Conservation (phyloP, 2,797 vertebrate species). For the Neosilurus hyrtlii region DNA sequence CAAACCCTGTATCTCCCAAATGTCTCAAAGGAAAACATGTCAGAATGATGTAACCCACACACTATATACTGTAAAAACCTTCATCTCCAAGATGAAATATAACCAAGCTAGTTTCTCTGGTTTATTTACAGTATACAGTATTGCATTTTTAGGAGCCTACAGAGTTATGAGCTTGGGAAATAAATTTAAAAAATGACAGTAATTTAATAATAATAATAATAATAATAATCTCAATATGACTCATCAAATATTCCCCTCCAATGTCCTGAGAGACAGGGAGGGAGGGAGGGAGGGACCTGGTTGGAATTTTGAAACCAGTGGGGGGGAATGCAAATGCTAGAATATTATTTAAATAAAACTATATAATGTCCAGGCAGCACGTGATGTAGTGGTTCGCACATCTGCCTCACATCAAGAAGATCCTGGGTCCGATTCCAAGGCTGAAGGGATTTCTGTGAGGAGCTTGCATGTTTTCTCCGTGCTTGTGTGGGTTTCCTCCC, state of each 20-base stretch:
- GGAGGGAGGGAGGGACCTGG: neutral
- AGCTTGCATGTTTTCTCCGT: too few relatives aligned
- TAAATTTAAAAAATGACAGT: neutral
- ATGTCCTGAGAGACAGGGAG: neutral
- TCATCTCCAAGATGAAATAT: neutral
- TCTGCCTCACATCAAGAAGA: too few relatives aligned
- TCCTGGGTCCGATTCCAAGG: too few relatives aligned
- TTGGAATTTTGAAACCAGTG: neutral
- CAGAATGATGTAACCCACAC: slow-evolving; percentile 22
- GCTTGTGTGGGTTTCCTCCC: too few relatives aligned
- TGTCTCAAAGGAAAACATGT: slow-evolving; percentile 24
- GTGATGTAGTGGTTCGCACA: too few relatives aligned
- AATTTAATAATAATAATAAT: too few relatives aligned
- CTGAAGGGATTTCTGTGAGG: too few relatives aligned
- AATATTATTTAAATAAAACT: neutral
- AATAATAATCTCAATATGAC: too few relatives aligned
- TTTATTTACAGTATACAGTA: neutral
- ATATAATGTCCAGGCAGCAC: neutral
- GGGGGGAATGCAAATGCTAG: neutral
- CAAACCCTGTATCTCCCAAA: slow-evolving; percentile 18
- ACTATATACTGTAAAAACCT: neutral
- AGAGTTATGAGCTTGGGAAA: neutral
- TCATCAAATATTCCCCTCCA: too few relatives aligned
- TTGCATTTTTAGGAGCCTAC: neutral
- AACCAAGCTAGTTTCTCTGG: neutral